phyloP scores from a whole-genome alignment of 1,140 invertebrate genomes.

The Sminthurides bifidus region DNA sequence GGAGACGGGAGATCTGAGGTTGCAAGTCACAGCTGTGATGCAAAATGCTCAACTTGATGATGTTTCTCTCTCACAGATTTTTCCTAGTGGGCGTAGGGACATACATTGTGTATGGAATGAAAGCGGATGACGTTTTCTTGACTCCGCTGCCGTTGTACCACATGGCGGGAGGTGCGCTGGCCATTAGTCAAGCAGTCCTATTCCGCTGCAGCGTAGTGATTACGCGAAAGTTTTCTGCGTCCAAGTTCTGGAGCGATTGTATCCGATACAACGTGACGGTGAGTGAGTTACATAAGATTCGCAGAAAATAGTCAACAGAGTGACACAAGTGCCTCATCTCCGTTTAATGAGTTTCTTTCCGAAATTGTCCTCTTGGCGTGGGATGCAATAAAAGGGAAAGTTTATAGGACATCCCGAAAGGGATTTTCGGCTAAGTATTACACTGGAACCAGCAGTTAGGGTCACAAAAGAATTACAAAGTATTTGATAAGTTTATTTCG shows the following conservation, averaged over 20 bases:
- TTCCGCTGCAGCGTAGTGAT: conserved; percentile 42
- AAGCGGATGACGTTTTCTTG: conserved; percentile 43
- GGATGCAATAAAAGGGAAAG: too few species aligned
- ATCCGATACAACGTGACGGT: conserved; percentile 54
- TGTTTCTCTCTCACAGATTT: too few species aligned
- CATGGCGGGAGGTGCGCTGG: conserved; percentile 46
- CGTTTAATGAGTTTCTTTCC: too few species aligned
- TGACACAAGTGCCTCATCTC: too few species aligned
- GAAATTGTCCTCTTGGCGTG: too few species aligned
- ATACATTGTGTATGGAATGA: conserved; percentile 34
- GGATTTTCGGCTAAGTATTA: too few species aligned
- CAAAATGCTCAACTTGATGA: background rate
- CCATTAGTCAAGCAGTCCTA: conserved; percentile 29
- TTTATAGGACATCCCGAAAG: too few species aligned
- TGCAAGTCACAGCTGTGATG: too few species aligned
- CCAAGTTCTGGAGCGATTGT: conserved; percentile 53
- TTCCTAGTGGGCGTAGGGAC: conserved; percentile 38
- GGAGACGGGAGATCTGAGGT: too few species aligned
- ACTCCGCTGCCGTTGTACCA: conserved; percentile 58
- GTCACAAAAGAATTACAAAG: too few species aligned
- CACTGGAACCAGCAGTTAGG: too few species aligned
- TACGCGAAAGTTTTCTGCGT: conserved; percentile 46
- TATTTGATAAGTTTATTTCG: too few species aligned
- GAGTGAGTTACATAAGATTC: background rate
- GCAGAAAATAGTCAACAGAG: conserved; percentile 21